Evolutionary conservation across 2,888 invertebrate species (phyloP).

Genomic region (Euphydryas editha): DNA sequence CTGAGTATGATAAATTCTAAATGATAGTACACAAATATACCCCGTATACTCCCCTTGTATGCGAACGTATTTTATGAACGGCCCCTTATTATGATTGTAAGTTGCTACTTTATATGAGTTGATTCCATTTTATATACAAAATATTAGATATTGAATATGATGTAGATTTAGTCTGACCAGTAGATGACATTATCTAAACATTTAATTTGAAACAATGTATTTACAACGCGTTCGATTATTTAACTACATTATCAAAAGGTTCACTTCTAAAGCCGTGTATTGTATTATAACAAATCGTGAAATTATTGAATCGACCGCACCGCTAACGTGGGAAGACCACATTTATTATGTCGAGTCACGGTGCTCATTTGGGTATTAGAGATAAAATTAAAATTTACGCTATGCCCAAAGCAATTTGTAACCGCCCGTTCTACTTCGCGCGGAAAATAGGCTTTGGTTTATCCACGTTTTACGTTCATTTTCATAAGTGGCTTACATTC

Average conservation of each 20-base stretch:
- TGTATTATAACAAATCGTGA: conserved; percentile 39
- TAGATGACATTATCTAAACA: too few relatives aligned
- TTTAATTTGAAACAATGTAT: neutral
- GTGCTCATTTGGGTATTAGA: conserved; percentile 83
- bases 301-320: conserved; percentile 60
- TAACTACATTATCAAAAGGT: neutral
- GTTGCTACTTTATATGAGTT: too few relatives aligned
- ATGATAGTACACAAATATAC: too few relatives aligned
- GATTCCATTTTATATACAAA: too few relatives aligned
- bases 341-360: conserved; percentile 83
- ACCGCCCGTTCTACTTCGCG: conserved; percentile 79
- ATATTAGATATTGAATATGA: too few relatives aligned
- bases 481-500: conserved; percentile 79
- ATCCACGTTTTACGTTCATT: conserved; percentile 80
- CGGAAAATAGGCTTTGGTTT: conserved; percentile 83
- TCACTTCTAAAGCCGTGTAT: neutral
- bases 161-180: too few relatives aligned
- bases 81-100: too few relatives aligned
- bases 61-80: too few relatives aligned
- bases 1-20: too few relatives aligned
- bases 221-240: neutral
- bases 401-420: conserved; percentile 83
- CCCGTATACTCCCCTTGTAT: too few relatives aligned
- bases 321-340: conserved; percentile 79
- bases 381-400: conserved; percentile 84